Conservation (phyloP, 2,797 vertebrate genomes). For the Corythornis leucogaster region DNA sequence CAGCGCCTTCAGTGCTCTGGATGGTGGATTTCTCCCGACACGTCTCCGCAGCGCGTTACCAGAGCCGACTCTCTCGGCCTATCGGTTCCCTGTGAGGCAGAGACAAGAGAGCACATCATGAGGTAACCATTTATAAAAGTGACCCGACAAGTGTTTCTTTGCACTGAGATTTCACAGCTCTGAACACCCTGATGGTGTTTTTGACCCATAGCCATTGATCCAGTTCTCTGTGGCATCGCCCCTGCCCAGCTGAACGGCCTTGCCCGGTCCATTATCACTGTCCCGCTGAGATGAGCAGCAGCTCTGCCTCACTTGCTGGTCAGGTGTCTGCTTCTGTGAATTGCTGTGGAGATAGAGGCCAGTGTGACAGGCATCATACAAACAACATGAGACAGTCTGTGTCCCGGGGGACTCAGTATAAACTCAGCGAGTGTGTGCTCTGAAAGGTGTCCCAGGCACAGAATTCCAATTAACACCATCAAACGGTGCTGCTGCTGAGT, state of each 20-base stretch:
- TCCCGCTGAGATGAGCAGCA: background rate
- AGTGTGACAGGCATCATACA: background rate
- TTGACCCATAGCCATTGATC: background rate
- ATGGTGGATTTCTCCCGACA: background rate
- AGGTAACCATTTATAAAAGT: background rate
- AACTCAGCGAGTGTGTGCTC: rapidly evolving
- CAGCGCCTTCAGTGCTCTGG: rapidly evolving
- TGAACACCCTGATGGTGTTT: background rate
- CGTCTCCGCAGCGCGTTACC: rapidly evolving
- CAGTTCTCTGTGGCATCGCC: background rate
- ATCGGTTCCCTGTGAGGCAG: background rate
- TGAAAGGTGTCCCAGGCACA: background rate
- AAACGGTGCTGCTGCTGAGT: background rate
- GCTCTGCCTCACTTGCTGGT: background rate
- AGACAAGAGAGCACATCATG: background rate
- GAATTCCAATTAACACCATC: background rate
- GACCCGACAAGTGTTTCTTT: background rate
- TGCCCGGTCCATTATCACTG: rapidly evolving
- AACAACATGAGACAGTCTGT: background rate
- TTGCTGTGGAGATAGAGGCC: background rate
- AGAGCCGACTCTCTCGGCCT: rapidly evolving
- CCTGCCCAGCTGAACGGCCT: background rate
- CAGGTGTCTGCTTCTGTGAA: background rate
- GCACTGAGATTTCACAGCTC: background rate
- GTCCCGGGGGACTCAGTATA: background rate